Conservation (phyloP, 37 sponge, comb jelly and placozoan genomes). For the Dysidea cf. avara region DNA sequence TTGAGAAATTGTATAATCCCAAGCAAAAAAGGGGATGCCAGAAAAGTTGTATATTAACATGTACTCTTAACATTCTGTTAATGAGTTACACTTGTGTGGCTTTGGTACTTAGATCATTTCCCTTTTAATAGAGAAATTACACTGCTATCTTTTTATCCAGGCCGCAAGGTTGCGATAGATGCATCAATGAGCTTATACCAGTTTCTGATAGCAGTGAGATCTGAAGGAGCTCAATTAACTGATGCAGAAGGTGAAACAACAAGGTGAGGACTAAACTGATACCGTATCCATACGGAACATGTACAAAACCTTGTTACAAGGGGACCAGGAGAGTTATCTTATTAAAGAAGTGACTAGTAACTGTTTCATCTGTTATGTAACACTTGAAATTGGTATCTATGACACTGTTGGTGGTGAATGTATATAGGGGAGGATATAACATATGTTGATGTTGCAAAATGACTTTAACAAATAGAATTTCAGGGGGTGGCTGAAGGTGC, state of each 20-base stretch:
- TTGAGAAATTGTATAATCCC: too few relatives aligned
- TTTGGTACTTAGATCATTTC: too few relatives aligned
- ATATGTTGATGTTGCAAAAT: neutral
- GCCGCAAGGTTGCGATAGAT: conserved; percentile 97
- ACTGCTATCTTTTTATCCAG: conserved; percentile 19
- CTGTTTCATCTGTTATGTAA: neutral
- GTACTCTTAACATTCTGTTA: too few relatives aligned
- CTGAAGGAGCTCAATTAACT: conserved; percentile 84
- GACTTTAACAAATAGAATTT: too few relatives aligned
- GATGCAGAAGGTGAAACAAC: conserved; percentile 91
- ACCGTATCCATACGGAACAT: too few relatives aligned
- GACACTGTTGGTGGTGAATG: neutral
- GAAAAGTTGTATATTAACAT: too few relatives aligned
- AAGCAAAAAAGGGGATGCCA: too few relatives aligned
- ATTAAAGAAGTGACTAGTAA: neutral
- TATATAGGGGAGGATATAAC: neutral
- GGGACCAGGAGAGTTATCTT: too few relatives aligned
- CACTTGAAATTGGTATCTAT: neutral
- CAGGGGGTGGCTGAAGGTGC: too few relatives aligned
- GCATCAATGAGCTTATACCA: conserved; percentile 99
- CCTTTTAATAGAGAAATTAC: too few relatives aligned
- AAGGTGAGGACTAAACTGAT: conserved; percentile 51
- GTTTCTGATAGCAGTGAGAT: conserved; percentile 95
- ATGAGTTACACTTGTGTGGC: too few relatives aligned
- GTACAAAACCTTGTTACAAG: too few relatives aligned